Evolutionary conservation across 2,888 invertebrate species (phyloP).

Genomic region (Drosophila gaucha): DNA sequence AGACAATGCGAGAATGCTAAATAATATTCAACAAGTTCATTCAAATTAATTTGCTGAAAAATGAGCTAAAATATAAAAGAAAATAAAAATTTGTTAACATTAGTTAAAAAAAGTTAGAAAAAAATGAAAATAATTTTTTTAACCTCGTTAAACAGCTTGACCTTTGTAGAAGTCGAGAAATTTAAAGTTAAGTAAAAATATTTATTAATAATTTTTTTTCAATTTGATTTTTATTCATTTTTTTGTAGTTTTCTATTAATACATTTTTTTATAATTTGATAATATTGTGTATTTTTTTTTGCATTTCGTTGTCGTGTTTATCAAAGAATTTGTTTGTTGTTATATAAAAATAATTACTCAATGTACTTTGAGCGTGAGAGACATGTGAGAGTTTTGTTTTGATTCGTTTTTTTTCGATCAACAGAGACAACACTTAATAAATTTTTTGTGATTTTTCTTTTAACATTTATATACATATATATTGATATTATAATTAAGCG

Average conservation of each 20-base stretch:
- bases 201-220: slow-evolving; percentile 42
- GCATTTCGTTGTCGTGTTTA: slow-evolving; percentile 66
- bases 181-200: neutral
- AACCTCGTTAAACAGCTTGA: slow-evolving; percentile 36
- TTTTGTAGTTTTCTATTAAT: slow-evolving; percentile 65
- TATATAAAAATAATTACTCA: slow-evolving; percentile 57
- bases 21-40: slow-evolving; percentile 31
- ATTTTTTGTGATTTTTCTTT: slow-evolving; percentile 53
- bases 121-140: slow-evolving; percentile 6
- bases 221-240: slow-evolving; percentile 70
- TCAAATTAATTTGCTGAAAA: slow-evolving; percentile 38
- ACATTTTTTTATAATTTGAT: slow-evolving; percentile 71
- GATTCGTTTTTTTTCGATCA: slow-evolving; percentile 11
- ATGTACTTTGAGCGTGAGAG: slow-evolving; percentile 75
- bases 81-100: neutral
- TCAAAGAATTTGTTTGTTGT: slow-evolving; percentile 42
- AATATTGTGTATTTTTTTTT: slow-evolving; percentile 57
- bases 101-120: neutral
- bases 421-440: slow-evolving; percentile 51
- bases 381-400: slow-evolving; percentile 71
- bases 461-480: slow-evolving; percentile 52
- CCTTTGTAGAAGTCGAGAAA: slow-evolving; percentile 39
- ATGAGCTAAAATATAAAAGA: slow-evolving; percentile 11
- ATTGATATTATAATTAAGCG: slow-evolving; percentile 75
- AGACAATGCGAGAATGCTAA: slow-evolving; percentile 48